phyloP scores from a whole-genome alignment of 2,113 vertebrate species.

The Hyperoodon ampullatus region DNA sequence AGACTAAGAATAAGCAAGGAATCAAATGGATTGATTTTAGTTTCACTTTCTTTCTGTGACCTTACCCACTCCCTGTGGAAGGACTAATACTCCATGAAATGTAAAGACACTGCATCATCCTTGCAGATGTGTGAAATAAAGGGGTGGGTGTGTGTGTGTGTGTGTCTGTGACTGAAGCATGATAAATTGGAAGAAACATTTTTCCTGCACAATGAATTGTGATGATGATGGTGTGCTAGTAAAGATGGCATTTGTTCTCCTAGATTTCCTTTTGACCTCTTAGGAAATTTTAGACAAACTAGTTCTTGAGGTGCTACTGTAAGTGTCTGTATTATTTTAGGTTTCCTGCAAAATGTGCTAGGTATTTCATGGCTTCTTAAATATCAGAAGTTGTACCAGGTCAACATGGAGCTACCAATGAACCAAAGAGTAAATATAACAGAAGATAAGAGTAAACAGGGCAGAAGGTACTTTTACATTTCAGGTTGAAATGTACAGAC shows the following conservation, averaged over 20 bases:
- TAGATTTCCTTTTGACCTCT: conserved; percentile 46
- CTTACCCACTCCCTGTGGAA: neutral
- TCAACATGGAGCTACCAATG: neutral
- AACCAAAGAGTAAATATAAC: neutral
- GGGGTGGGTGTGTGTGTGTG: neutral
- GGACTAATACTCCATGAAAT: neutral
- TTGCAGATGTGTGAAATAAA: neutral
- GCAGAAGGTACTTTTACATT: neutral
- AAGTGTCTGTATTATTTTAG: conserved; percentile 47
- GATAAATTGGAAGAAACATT: neutral
- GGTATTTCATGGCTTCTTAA: conserved; percentile 57
- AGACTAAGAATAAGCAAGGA: neutral
- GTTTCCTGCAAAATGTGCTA: conserved; percentile 41
- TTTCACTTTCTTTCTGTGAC: neutral
- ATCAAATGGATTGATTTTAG: neutral
- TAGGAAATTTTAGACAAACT: conserved; percentile 37
- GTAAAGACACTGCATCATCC: neutral
- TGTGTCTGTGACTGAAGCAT: neutral
- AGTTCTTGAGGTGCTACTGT: conserved; percentile 22
- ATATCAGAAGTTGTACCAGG: neutral
- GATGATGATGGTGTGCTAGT: neutral
- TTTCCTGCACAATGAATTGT: neutral
- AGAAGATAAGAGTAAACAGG: neutral
- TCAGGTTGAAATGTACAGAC: neutral
- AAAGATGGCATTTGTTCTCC: neutral